phyloP scores from a whole-genome alignment of 2,113 vertebrate genomes.

The Chrysochloris asiatica region DNA sequence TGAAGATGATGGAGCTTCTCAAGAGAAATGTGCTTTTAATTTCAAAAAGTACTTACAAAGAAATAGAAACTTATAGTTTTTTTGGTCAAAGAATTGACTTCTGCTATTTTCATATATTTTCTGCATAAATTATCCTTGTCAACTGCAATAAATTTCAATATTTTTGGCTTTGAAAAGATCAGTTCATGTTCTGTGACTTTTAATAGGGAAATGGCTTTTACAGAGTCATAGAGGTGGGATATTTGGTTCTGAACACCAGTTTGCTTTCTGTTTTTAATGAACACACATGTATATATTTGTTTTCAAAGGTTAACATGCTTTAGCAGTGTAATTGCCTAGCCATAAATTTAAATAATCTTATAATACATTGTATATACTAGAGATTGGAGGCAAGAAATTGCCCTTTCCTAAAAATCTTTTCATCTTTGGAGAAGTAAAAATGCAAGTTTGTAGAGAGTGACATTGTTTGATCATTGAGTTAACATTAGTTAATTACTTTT shows the following conservation, averaged over 20 bases:
- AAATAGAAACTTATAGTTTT: neutral
- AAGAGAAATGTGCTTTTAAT: conserved; percentile 17
- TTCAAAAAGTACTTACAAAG: neutral
- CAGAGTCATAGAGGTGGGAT: neutral
- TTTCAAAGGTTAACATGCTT: neutral
- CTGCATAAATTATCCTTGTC: neutral
- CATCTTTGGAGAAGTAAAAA: neutral
- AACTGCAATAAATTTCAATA: neutral
- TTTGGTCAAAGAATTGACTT: neutral
- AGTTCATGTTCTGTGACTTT: neutral
- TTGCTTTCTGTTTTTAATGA: neutral
- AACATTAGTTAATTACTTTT: neutral
- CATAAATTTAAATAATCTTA: neutral
- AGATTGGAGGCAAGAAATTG: neutral
- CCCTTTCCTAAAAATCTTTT: neutral
- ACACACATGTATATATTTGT: neutral
- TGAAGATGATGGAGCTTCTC: neutral
- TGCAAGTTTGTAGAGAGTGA: neutral
- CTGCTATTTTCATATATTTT: neutral
- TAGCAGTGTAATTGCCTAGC: neutral
- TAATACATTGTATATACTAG: conserved; percentile 19
- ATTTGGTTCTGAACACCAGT: neutral
- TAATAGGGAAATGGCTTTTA: neutral
- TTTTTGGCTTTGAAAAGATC: conserved; percentile 47
- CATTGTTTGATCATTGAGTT: neutral